Evolutionary conservation across 2,113 vertebrate species (phyloP).

Genomic region (Scytalopus superciliaris): DNA sequence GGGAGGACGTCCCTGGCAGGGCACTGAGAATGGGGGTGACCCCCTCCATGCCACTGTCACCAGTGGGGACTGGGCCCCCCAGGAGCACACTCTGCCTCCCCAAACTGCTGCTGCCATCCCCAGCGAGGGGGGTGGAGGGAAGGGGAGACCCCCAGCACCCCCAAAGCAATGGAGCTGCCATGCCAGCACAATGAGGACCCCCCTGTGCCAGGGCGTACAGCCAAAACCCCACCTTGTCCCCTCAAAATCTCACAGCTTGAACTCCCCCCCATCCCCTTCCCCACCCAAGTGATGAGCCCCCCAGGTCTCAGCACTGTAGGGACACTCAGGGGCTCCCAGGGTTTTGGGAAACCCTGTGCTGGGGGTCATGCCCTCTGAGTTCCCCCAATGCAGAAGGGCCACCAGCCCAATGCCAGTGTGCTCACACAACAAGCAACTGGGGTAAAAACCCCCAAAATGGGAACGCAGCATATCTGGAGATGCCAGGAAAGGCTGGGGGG

Average conservation of each 20-base stretch:
- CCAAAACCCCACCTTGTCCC: neutral
- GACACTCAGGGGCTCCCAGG: neutral
- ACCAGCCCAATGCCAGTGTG: neutral
- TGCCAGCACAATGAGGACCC: neutral
- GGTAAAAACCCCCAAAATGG: neutral
- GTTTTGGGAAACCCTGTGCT: neutral
- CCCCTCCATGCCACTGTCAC: fast-evolving
- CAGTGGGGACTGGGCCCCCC: neutral
- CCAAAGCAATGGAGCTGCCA: neutral
- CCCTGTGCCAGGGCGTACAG: neutral
- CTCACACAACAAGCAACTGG: too few relatives aligned
- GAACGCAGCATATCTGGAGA: neutral
- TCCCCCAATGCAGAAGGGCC: neutral
- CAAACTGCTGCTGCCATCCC: neutral
- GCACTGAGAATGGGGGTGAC: neutral
- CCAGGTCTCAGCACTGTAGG: neutral
- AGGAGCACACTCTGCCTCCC: neutral
- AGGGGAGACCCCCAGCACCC: neutral
- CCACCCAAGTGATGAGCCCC: neutral
- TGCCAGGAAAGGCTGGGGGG: fast-evolving
- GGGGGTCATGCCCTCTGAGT: neutral
- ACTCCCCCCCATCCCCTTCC: neutral
- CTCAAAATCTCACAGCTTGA: neutral
- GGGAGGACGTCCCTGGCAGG: neutral
- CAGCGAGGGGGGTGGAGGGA: neutral